Evolutionary conservation across 2,797 vertebrate genomes (phyloP).

Genomic region (Limosa lapponica): DNA sequence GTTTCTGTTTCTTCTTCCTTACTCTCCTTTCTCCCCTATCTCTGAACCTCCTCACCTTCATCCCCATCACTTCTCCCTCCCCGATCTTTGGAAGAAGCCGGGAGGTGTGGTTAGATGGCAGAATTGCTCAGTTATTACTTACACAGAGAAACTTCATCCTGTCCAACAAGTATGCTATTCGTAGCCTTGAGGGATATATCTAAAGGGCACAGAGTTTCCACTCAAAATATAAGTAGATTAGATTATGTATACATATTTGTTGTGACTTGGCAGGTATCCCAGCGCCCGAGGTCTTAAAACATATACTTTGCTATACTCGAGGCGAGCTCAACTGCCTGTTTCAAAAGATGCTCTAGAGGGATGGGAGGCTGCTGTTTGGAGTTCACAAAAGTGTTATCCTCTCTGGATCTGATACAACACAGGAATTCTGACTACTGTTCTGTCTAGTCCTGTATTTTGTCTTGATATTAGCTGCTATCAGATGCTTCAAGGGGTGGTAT

Average conservation of each 20-base stretch:
- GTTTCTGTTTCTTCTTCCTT: not conserved
- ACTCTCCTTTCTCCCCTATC: not conserved
- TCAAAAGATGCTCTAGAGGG: constrained; percentile 31
- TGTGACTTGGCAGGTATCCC: constrained; percentile 55
- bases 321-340: not conserved
- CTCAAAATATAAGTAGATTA: constrained; percentile 57
- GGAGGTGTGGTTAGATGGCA: not conserved
- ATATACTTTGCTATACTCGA: not conserved
- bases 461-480: not conserved
- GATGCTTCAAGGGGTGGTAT: not conserved
- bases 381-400: not conserved
- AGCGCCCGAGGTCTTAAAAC: constrained; percentile 32
- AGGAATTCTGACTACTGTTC: constrained; percentile 33
- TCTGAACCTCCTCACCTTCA: not conserved
- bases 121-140: constrained; percentile 17
- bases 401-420: not conserved
- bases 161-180: constrained; percentile 41
- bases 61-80: not conserved
- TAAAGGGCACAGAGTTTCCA: constrained; percentile 60
- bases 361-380: constrained; percentile 8
- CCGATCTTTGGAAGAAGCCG: not conserved
- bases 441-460: constrained; percentile 40
- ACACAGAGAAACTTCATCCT: constrained; percentile 33
- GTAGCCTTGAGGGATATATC: constrained; percentile 59
- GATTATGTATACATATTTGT: constrained; percentile 66